Evolutionary conservation across 2,888 invertebrate species (phyloP).

Genomic region (Rotaria sp.): DNA sequence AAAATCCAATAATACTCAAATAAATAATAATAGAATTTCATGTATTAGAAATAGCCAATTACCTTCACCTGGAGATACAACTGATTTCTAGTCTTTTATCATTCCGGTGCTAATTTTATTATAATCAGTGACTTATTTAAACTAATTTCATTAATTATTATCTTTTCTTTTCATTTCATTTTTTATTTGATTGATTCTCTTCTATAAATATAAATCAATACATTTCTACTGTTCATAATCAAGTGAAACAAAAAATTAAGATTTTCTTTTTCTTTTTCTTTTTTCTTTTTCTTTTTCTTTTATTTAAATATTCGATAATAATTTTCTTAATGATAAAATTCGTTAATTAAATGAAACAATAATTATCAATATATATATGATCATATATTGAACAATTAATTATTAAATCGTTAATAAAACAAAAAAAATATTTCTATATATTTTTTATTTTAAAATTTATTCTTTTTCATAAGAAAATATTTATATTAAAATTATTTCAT

Average conservation of each 20-base stretch:
- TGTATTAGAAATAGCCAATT: background rate
- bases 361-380: too few species aligned
- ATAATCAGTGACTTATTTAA: background rate
- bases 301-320: too few species aligned
- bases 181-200: background rate
- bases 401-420: too few species aligned
- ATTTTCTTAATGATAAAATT: too few species aligned
- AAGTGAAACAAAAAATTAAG: background rate
- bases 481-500: too few species aligned
- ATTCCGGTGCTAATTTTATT: background rate
- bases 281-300: too few species aligned
- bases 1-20: background rate
- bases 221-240: background rate
- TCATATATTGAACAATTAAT: too few species aligned
- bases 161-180: background rate
- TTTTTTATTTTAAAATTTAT: too few species aligned
- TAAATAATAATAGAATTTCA: background rate
- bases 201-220: constrained; percentile 23
- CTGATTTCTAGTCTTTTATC: background rate
- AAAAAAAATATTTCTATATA: too few species aligned
- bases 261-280: too few species aligned
- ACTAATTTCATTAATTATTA: background rate
- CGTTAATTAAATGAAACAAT: too few species aligned
- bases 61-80: background rate
- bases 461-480: too few species aligned